Conservation (phyloP, 2,797 vertebrate genomes). For the Amblyopsis hoosieri region DNA sequence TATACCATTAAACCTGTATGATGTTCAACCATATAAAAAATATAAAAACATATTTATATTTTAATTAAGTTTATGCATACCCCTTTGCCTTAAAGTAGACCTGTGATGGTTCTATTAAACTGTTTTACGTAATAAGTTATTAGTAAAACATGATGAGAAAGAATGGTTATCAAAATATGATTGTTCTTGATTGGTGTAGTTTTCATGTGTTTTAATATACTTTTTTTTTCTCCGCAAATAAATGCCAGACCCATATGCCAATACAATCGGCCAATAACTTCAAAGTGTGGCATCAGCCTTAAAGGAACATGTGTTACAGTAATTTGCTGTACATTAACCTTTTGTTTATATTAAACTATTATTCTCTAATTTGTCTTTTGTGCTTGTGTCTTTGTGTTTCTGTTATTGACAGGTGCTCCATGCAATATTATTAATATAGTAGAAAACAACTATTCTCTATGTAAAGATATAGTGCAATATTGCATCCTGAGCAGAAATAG, state of each 20-base stretch:
- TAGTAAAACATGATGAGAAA: slow-evolving; percentile 12
- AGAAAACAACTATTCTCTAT: no score
- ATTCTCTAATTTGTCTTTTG: slow-evolving; percentile 22
- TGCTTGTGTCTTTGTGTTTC: background rate
- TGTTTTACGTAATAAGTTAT: slow-evolving; percentile 31
- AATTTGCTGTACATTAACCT: slow-evolving; percentile 59
- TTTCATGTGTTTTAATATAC: slow-evolving; percentile 18
- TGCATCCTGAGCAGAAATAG: no score
- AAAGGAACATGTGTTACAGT: slow-evolving; percentile 54
- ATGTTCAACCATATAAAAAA: slow-evolving; percentile 7
- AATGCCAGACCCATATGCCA: slow-evolving; percentile 38
- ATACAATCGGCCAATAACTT: slow-evolving; percentile 47
- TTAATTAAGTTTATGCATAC: slow-evolving; percentile 29
- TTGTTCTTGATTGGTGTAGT: slow-evolving; percentile 8
- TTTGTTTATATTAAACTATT: slow-evolving; percentile 74
- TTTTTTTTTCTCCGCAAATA: slow-evolving; percentile 6
- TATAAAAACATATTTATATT: slow-evolving; percentile 20
- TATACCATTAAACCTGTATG: background rate
- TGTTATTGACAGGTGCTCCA: no score
- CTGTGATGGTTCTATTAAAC: slow-evolving; percentile 17
- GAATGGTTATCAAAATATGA: slow-evolving; percentile 25
- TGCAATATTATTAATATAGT: no score
- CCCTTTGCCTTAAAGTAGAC: slow-evolving; percentile 52
- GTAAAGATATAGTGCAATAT: no score
- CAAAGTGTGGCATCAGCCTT: slow-evolving; percentile 65